These are phyloP conservation scores for Panzeria rudis DNA, from an alignment of 2,888 invertebrate species.

Conservation along the genomic window DNA sequence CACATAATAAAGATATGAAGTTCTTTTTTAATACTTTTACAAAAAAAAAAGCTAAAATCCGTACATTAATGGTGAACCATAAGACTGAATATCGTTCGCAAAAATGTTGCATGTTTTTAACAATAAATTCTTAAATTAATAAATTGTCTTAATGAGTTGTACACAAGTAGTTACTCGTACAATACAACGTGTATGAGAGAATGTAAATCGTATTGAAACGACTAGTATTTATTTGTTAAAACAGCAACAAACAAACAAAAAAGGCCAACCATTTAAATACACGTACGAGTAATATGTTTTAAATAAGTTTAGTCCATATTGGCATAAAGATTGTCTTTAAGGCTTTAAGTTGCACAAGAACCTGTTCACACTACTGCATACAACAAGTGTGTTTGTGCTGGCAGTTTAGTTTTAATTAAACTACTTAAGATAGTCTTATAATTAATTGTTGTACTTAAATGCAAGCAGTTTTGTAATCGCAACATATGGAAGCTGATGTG, in stretches of 20 bases:
- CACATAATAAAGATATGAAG: slow-evolving; percentile 66
- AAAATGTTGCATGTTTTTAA: slow-evolving; percentile 71
- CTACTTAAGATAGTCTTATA: slow-evolving; percentile 50
- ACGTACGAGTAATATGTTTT: slow-evolving; percentile 1
- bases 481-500: slow-evolving; percentile 20
- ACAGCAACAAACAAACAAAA: background rate
- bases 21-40: slow-evolving; percentile 35
- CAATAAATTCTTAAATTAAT: slow-evolving; percentile 72
- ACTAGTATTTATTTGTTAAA: slow-evolving; percentile 7
- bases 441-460: slow-evolving; percentile 58
- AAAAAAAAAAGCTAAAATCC: background rate
- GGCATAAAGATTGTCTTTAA: slow-evolving; percentile 25
- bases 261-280: slow-evolving; percentile 2
- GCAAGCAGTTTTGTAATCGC: slow-evolving; percentile 37
- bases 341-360: slow-evolving; percentile 17
- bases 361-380: slow-evolving; percentile 55
- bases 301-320: slow-evolving; percentile 21
- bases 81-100: slow-evolving; percentile 5
- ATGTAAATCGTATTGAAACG: slow-evolving; percentile 47
- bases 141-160: slow-evolving; percentile 73
- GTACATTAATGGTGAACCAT: slow-evolving; percentile 25
- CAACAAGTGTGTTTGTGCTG: slow-evolving; percentile 37
- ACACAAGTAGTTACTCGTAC: slow-evolving; percentile 47
- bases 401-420: slow-evolving; percentile 33
- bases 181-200: slow-evolving; percentile 25